Base-by-base conservation (phyloP, 1,140 invertebrate species). In the Magallana angulata region DNA sequence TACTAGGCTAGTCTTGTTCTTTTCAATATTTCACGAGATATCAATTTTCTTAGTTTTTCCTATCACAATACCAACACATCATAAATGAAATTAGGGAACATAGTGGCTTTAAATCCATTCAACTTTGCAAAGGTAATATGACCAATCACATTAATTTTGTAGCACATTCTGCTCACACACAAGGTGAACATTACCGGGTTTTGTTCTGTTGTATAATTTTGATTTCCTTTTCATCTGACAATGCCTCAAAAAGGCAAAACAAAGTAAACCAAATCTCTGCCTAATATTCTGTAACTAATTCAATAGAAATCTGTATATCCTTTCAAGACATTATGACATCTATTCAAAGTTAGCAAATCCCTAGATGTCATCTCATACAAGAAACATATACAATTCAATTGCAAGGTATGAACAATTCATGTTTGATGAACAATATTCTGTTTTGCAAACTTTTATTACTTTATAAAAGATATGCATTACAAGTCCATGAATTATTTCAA, bases 1-100 rank as follows among this genome's bases (percentile, higher is more conserved):
- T 76, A 76, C 68, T 76, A 76, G 68, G 18, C 68, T 76, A 30
- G 68, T 24, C 24, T 18, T 76, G 68, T 30, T 76, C 68, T 76
- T 76, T 76, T 76, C 68, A 76, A 76, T 76, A 76, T 76, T 76
- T 76, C 68, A 76, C 68, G 36, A 76, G 68, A 76, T 76, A 76
- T 76, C 68, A 76, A 76, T 76, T 76, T 76, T 30, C 68, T 76
- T 76, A 76, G 68, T 30, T 76, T 76, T 30, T 76, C 68, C 68
- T 1, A 24, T 12, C 68, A 76, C 68, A 76, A 76, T 76, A 76
- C 68, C 68, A 76, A 30, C 68, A 76, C 68, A 30, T 76, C 68
- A 76, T 76, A 76, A 76, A 76, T 76, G 68, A 76, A 71, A 76
- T 30, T 30, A 11, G 36, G 68, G 24, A 30, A 76, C 12, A 76